A percentile compares a stretch with the other conserved stretches of the same genome.
phyloP scores from a whole-genome alignment of 2,797 vertebrate species.

The Taenioides sp. region DNA sequence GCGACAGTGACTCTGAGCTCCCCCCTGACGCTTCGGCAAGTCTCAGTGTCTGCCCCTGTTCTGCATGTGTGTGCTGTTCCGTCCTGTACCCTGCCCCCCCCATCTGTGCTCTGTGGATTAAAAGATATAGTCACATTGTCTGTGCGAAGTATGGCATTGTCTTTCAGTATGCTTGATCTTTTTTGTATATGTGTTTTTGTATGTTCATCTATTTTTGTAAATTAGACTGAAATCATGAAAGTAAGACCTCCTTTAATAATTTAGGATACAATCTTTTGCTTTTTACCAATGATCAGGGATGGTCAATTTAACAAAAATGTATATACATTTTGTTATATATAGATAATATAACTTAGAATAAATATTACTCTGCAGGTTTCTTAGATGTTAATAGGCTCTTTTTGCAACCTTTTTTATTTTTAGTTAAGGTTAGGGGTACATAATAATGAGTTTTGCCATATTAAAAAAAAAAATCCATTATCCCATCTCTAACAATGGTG shows the following conservation, averaged over 20 bases:
- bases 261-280: too few species aligned
- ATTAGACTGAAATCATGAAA: background rate
- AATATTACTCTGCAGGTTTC: too few species aligned
- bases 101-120: background rate
- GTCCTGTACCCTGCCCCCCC: background rate
- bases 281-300: background rate
- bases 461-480: too few species aligned
- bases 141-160: background rate
- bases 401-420: too few species aligned
- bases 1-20: conserved; percentile 84
- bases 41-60: conserved; percentile 43
- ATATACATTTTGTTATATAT: too few species aligned
- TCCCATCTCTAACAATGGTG: background rate
- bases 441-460: too few species aligned
- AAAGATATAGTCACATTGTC: background rate
- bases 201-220: background rate
- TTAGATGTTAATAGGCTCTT: too few species aligned
- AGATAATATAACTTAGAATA: too few species aligned
- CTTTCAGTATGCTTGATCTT: background rate
- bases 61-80: conserved; percentile 16
- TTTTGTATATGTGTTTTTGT: background rate
- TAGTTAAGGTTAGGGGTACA: too few species aligned
- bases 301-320: too few species aligned
- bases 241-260: background rate
- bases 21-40: conserved; percentile 83